These are phyloP conservation scores for Serripes groenlandicus DNA, from an alignment of 2,888 invertebrate genomes.

Conservation along the genomic window DNA sequence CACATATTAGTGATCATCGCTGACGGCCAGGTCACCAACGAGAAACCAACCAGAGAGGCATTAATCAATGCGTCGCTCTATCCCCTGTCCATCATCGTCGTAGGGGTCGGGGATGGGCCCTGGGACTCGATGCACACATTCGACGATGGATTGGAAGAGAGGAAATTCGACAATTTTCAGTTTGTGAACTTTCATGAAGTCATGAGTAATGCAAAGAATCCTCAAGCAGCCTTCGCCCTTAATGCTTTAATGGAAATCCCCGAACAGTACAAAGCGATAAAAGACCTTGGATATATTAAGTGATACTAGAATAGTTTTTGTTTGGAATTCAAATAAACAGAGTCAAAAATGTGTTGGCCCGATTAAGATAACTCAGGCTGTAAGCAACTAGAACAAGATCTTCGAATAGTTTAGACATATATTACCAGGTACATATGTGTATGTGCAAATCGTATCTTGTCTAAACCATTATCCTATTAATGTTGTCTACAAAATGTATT, in stretches of 20 bases:
- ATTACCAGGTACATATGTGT: too few species aligned
- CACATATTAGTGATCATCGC: conserved; percentile 87
- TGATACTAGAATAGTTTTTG: too few species aligned
- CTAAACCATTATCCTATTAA: too few species aligned
- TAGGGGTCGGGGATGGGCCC: conserved; percentile 88
- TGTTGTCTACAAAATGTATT: too few species aligned
- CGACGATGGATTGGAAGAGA: conserved; percentile 87
- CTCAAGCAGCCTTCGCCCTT: conserved; percentile 85
- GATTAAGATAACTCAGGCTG: too few species aligned
- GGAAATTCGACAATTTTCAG: conserved; percentile 87
- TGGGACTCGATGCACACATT: conserved; percentile 87
- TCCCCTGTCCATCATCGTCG: conserved; percentile 87
- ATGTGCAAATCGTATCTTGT: too few species aligned
- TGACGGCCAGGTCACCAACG: conserved; percentile 87
- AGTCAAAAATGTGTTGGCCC: too few species aligned
- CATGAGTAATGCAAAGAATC: conserved; percentile 72
- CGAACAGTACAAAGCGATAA: conserved; percentile 85
- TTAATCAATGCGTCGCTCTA: conserved; percentile 87
- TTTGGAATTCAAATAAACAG: too few species aligned
- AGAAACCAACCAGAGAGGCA: conserved; percentile 86
- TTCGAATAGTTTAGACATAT: too few species aligned
- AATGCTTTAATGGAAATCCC: conserved; percentile 87
- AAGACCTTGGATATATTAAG: conserved; percentile 63
- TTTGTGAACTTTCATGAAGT: conserved; percentile 79
- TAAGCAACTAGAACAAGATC: too few species aligned